Conservation (phyloP, 2,888 invertebrate species). For the Drosophila macrothrix region DNA sequence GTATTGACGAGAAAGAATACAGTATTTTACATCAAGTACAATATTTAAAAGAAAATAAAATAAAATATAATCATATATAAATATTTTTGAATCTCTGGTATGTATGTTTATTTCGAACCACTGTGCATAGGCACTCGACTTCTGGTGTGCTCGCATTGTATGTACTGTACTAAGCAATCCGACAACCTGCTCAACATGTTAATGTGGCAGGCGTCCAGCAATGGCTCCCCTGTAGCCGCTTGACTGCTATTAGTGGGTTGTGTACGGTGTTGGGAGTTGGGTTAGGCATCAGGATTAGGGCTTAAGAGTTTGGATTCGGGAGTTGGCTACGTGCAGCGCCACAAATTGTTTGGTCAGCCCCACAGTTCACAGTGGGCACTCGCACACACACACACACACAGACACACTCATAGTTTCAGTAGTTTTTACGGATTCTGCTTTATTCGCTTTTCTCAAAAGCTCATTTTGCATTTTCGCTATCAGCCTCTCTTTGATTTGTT, state of each 20-base stretch:
- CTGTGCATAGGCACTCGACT: constrained; percentile 51
- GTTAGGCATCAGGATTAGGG: not conserved
- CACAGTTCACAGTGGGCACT: constrained; percentile 5
- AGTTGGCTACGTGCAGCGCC: constrained; percentile 34
- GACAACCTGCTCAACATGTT: constrained; percentile 73
- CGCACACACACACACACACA: constrained; percentile 2
- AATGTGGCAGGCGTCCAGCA: constrained; percentile 56
- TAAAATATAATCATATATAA: not conserved
- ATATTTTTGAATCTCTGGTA: not conserved
- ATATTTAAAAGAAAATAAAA: not conserved
- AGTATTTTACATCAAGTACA: not conserved
- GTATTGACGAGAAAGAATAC: not conserved
- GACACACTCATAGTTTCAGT: constrained; percentile 8
- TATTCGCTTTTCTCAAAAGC: constrained; percentile 39
- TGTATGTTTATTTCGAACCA: constrained; percentile 14
- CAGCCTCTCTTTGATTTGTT: constrained; percentile 19
- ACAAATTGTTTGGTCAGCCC: constrained; percentile 8
- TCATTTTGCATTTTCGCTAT: constrained; percentile 67
- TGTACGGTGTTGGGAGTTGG: not conserved
- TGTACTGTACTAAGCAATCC: constrained; percentile 18
- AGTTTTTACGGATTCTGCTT: constrained; percentile 25
- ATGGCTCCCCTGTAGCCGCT: constrained; percentile 40
- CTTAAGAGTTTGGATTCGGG: not conserved
- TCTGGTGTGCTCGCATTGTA: constrained; percentile 50
- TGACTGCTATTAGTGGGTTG: constrained; percentile 41